Base-by-base conservation (phyloP, 2,888 invertebrate species). In the Eupelmus urozonus region DNA sequence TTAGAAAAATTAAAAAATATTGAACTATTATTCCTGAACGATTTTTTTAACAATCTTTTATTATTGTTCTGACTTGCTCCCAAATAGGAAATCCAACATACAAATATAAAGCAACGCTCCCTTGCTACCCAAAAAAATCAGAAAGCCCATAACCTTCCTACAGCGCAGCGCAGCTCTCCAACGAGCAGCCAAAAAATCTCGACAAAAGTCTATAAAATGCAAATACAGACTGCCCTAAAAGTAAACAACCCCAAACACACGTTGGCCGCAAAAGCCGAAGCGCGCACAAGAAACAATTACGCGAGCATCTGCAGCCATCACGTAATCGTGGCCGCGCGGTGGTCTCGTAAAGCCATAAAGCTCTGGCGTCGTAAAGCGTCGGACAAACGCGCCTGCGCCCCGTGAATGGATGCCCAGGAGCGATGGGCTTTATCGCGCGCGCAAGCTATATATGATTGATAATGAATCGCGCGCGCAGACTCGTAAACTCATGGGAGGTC, bases 271-370 rank as follows among this genome's bases (percentile, higher is more conserved):
- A 29, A 9, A n/a, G n/a, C n/a, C n/a, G n/a, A 34, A 34, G 63
- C n/a, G n/a, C 76, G 60, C 45, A n/a, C 42, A 73, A 67, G 57
- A 45, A 76, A 80, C 63, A 79, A 78, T 53, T 85, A 83, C 84
- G 78, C 74, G 84, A 85, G 85, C 85, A 84, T 83, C 85, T 82
- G 84, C 85, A 86, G 85, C 13, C 20, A n/a, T n/a, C 18, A 60
- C 59, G 51, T 13, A 29, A 49, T 66, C 85, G 85, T 84, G 84
- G 83, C 82, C 82, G 83, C 81, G 81, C 2, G 55, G 85, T 83
- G 82, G 82, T 83, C 81, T 81, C 18, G 55, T 20, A 79, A 80
- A 60, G 2, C 83, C 82, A 81, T 83, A 84, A 83, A 83, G 73
- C 79, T 53, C 62, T 62, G 74, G 55, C 57, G 71, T 71, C 81